These are phyloP conservation scores for Aphidius ervi DNA, from an alignment of 1,140 invertebrate species.

Conservation along the genomic window DNA sequence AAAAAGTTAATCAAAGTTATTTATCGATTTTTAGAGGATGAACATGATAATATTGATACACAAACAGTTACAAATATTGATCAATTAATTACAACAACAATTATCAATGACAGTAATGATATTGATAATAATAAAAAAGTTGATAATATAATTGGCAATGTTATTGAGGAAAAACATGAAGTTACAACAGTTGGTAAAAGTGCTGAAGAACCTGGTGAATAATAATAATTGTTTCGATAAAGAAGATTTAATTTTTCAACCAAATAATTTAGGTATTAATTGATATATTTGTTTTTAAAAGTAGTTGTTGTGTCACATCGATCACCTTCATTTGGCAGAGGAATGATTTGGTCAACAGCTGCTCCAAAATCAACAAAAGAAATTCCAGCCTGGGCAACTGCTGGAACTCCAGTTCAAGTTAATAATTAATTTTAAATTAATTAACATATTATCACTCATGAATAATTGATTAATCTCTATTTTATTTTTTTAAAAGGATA, in stretches of 20 bases:
- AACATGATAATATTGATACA: conserved; percentile 10
- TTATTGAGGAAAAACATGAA: conserved; percentile 20
- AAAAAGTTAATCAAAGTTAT: conserved; percentile 8
- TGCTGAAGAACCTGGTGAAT: conserved; percentile 19
- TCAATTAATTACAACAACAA: conserved; percentile 18
- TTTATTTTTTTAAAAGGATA: conserved; percentile 26
- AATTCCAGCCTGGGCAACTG: conserved; percentile 48
- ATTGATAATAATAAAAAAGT: conserved; percentile 19
- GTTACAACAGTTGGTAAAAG: conserved; percentile 18
- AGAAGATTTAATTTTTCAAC: too few species aligned
- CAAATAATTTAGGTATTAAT: too few species aligned
- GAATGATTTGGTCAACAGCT: conserved; percentile 45
- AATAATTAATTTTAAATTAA: background rate
- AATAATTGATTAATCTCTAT: conserved; percentile 1
- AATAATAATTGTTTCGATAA: background rate
- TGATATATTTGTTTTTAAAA: background rate
- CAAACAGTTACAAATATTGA: background rate
- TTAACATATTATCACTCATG: too few species aligned
- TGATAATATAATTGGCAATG: conserved; percentile 26
- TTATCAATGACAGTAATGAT: conserved; percentile 25
- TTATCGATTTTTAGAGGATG: conserved; percentile 20
- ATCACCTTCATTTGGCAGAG: conserved; percentile 49
- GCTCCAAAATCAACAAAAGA: conserved; percentile 33
- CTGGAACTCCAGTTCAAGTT: conserved; percentile 2
- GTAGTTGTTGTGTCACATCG: conserved; percentile 33